phyloP scores from a whole-genome alignment of 2,888 invertebrate species.

The Meloe dianella region DNA sequence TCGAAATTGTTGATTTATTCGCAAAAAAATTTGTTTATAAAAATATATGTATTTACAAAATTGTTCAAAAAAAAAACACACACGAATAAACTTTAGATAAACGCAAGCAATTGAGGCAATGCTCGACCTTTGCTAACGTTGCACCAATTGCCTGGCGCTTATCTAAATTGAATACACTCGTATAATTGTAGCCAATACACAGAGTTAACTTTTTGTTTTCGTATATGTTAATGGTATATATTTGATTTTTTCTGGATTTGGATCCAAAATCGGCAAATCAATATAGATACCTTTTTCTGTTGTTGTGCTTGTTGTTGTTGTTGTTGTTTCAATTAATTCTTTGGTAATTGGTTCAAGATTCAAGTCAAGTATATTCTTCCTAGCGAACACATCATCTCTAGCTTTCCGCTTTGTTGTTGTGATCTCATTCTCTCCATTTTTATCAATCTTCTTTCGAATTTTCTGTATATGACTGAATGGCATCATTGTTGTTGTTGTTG shows the following conservation, averaged over 20 bases:
- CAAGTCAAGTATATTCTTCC: constrained; percentile 34
- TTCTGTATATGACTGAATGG: constrained; percentile 55
- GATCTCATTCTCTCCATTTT: constrained; percentile 27
- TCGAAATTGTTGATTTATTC: constrained; percentile 51
- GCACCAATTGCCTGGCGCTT: too few relatives aligned
- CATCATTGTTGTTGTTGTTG: constrained; percentile 39
- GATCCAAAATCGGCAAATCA: constrained; percentile 56
- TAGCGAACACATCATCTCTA: constrained; percentile 40
- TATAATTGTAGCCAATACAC: too few relatives aligned
- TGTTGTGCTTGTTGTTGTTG: constrained; percentile 34
- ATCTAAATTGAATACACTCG: too few relatives aligned
- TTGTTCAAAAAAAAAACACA: too few relatives aligned
- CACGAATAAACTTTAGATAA: too few relatives aligned
- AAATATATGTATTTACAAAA: constrained; percentile 25
- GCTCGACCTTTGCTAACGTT: too few relatives aligned
- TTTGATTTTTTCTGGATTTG: constrained; percentile 47
- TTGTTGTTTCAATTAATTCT: constrained; percentile 31
- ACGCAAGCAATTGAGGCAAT: too few relatives aligned
- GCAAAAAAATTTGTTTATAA: constrained; percentile 28
- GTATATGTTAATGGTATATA: constrained; percentile 53
- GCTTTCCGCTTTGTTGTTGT: constrained; percentile 36
- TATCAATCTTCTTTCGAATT: constrained; percentile 47
- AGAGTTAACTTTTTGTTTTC: constrained; percentile 22
- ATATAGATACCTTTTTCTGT: constrained; percentile 52
- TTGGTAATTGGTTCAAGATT: constrained; percentile 31